A percentile compares a stretch with the other conserved stretches of the same genome.
These are phyloP conservation scores for Conus ventricosus DNA, from an alignment of 1,140 invertebrate species.

Conservation along the genomic window DNA sequence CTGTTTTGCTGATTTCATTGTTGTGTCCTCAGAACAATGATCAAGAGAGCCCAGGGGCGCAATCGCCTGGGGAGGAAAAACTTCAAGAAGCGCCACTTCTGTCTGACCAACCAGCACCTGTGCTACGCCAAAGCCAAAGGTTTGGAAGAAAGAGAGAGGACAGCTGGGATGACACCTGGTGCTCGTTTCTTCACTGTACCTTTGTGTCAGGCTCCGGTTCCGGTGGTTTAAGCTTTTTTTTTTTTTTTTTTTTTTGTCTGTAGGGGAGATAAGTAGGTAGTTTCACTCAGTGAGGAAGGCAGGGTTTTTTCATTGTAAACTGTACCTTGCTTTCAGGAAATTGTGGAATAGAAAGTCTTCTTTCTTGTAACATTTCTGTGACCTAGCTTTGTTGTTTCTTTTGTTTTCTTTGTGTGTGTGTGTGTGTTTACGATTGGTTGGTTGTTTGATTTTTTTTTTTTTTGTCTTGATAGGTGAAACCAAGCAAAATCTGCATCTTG, in stretches of 20 bases:
- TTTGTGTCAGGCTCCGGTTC: neutral
- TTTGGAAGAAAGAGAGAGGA: conserved; percentile 60
- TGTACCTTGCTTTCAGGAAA: no score
- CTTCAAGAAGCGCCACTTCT: conserved; percentile 91
- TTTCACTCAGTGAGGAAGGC: no score
- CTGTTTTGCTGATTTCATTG: neutral
- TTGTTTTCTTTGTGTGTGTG: no score
- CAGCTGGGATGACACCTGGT: neutral
- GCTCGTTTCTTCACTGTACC: neutral
- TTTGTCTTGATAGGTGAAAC: no score
- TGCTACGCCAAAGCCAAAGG: conserved; percentile 91
- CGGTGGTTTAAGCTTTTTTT: neutral
- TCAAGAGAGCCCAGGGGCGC: conserved; percentile 89
- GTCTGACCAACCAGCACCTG: conserved; percentile 88
- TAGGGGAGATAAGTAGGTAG: no score
- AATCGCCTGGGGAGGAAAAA: conserved; percentile 89
- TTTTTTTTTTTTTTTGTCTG: neutral
- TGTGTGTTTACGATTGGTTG: no score
- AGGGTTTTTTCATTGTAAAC: no score
- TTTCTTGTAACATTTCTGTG: no score
- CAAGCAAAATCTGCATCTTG: no score
- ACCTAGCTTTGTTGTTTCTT: no score
- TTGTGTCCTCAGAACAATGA: conserved; percentile 77
- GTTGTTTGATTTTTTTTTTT: no score
- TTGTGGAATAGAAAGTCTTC: no score